Evolutionary conservation across 2,797 vertebrate genomes (phyloP).

Genomic region (Scyliorhinus canicula): DNA sequence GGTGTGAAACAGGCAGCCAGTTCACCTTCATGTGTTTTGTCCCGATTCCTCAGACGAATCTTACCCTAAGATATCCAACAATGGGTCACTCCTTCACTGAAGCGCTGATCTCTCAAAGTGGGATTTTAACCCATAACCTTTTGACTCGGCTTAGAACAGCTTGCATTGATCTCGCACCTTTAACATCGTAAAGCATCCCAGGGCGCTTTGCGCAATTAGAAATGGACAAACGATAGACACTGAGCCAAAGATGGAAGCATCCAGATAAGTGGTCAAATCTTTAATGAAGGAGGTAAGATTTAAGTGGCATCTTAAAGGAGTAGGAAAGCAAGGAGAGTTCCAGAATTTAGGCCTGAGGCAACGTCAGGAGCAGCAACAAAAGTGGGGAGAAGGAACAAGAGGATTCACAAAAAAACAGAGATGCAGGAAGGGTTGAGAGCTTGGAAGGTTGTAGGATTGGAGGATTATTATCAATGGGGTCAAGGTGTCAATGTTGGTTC

Average conservation of each 20-base stretch:
- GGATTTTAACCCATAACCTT: neutral
- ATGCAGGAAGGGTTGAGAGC: neutral
- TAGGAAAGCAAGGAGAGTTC: neutral
- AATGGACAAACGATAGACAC: too few relatives aligned
- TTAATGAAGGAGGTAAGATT: neutral
- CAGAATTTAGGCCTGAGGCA: neutral
- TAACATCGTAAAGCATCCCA: neutral
- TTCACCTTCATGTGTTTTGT: too few relatives aligned
- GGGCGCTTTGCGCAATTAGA: too few relatives aligned
- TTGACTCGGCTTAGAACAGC: neutral
- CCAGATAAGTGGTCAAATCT: neutral
- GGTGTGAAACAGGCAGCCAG: too few relatives aligned
- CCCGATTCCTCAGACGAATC: too few relatives aligned
- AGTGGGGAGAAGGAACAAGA: neutral
- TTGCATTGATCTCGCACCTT: neutral
- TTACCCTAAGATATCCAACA: too few relatives aligned
- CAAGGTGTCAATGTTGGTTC: neutral
- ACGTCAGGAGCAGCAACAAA: neutral
- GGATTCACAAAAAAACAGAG: neutral
- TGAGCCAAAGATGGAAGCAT: neutral
- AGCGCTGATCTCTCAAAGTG: too few relatives aligned
- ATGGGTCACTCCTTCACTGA: too few relatives aligned
- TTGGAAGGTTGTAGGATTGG: neutral
- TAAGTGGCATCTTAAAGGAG: neutral
- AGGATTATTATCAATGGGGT: neutral